Evolutionary conservation across 2,797 vertebrate genomes (phyloP), one percentile per base, ranked within the genome.

Genomic region (Tragelaphus eurycerus): DNA sequence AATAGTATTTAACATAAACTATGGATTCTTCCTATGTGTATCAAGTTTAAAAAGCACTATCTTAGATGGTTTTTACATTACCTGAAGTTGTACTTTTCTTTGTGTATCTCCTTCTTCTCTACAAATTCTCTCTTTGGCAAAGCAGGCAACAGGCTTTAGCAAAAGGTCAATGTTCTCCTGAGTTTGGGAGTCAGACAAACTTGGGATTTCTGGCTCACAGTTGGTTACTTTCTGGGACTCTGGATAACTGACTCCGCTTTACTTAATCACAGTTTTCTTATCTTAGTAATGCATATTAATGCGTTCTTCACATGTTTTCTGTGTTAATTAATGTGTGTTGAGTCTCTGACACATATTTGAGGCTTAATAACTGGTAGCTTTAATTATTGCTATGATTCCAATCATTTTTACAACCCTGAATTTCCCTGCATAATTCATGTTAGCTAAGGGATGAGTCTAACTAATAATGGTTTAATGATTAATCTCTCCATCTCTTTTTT

Each of bases 301-400:
- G 10, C 67, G 0, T 55, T 91, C 15, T 7, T 94, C 17, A 13
- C 7, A 64, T 64, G 92, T 60, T 95, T 93, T 48, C 34, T 89
- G 48, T 89, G 38, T 74, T 88, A 86, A 86, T 86, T 90, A 93
- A 86, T 87, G 9, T 90, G 71, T 74, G n/a, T 82, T 59, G 88
- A 95, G 71, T 25, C 59, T 84, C 48, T 62, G 86, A 62, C 31
- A 91, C 60, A 74, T 57, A 91, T 55, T 78, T 76, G 55, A 89
- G 48, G 25, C 25, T 92, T 93, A 93, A 89, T 59, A 79, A 90
- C 50, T 79, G 48, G 25, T 46, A 86, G 82, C 31, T 96, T 23
- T 89, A 89, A 89, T 96, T 95, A 95, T 90, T 95, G 62, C n/a
- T 95, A 50, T 89, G 87, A 50, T 93, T 92, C 34, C 52, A 81